phyloP scores from a whole-genome alignment of 1,140 invertebrate genomes.

The Drosophila equinoxialis region DNA sequence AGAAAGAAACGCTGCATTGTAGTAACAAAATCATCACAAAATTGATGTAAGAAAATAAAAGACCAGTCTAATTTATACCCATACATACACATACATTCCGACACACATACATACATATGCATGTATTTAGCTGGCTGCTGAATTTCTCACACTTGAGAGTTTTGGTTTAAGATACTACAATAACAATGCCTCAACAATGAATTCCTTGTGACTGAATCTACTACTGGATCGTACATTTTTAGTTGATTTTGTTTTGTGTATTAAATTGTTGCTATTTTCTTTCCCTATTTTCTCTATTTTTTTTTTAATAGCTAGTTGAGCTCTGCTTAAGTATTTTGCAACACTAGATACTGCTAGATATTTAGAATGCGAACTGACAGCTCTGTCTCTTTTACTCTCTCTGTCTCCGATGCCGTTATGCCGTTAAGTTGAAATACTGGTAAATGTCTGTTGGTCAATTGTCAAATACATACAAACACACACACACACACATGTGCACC shows the following conservation, averaged over 20 bases:
- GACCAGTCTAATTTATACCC: conserved; percentile 60
- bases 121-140: conserved; percentile 34
- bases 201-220: conserved; percentile 67
- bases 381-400: conserved; percentile 16
- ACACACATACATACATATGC: background rate
- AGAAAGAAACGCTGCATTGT: too few species aligned
- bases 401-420: conserved; percentile 1
- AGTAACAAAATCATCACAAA: too few species aligned
- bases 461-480: conserved; percentile 23
- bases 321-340: conserved; percentile 64
- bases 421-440: conserved; percentile 9
- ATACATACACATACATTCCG: conserved; percentile 33
- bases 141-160: conserved; percentile 65
- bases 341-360: conserved; percentile 39
- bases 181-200: conserved; percentile 71
- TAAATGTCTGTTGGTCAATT: conserved; percentile 1
- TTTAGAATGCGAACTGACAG: conserved; percentile 48
- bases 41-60: background rate
- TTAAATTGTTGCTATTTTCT: conserved; percentile 14
- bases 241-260: conserved; percentile 1
- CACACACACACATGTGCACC: conserved; percentile 27
- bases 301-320: conserved; percentile 51
- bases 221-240: conserved; percentile 19
- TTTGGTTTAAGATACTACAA: conserved; percentile 31
- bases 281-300: background rate